Evolutionary conservation across 2,797 vertebrate species (phyloP), one percentile per base, ranked within the genome.

Genomic region (Rhynchotus rufescens): DNA sequence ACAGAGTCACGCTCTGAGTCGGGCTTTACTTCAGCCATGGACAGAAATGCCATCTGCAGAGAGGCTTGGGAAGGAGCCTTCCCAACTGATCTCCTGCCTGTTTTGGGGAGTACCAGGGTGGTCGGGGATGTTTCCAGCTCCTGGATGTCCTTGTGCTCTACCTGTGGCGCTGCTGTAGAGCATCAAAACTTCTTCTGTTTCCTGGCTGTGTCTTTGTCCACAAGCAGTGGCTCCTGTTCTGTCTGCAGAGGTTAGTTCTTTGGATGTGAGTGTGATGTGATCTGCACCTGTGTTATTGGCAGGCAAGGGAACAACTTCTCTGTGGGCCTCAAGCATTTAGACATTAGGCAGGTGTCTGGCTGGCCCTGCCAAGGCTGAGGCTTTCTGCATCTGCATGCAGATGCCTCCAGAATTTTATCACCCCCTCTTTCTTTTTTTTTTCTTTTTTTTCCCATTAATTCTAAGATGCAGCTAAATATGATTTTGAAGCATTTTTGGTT

Each of bases 111-210:
- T 21, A 26, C 34, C 26, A 38, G 23, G 4, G 8, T 28, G 25
- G 38, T 74, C 1, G 2, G 12, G 42, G 36, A 7, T 45, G 66
- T 75, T 85, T 30, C 25, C 3, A 4, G 14, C 15, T 16, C 21
- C 4, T 3, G 8, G 5, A 1, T 0, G 0, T 40, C 40, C 40
- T 40, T 44, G 20, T 32, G 49, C 15, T 57, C 19, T 57, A 42
- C 14, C 54, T 26, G 5, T 34, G 57, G 49, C 8, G 6, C 51
- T 77, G 34, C n/a, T 47, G 59, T 26, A 40, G 67, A 69, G 16
- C 21, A 49, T 10, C 47, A 4, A 28, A 69, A 34, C 60, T 66
- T 8, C 12, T 52, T 83, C 66, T 4, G 52, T 87, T 36, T 76
- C 25, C 26, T 38, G 2, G 23, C 56, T 47, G 2, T 38, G 11